Evolutionary conservation across 1,140 invertebrate species (phyloP).

Genomic region (Nasonia longicornis): DNA sequence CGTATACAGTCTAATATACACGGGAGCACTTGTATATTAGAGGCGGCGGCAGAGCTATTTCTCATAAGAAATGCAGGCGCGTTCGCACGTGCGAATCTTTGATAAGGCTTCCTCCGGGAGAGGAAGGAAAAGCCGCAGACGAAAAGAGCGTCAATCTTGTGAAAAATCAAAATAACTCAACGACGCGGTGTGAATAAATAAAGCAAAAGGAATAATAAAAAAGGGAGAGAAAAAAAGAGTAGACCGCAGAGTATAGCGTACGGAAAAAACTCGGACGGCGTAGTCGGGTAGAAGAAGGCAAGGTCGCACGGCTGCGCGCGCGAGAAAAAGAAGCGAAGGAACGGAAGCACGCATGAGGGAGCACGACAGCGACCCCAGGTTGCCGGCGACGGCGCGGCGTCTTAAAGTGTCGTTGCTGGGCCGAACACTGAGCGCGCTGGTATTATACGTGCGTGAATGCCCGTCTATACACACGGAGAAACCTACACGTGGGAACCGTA

Average conservation of each 20-base stretch:
- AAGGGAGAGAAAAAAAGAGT: neutral
- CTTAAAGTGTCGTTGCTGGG: conserved; percentile 53
- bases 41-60: neutral
- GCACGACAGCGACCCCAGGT: conserved; percentile 56
- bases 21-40: neutral
- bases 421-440: conserved; percentile 4
- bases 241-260: neutral
- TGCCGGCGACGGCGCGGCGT: conserved; percentile 12
- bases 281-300: neutral
- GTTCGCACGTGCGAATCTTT: neutral
- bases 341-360: conserved; percentile 61
- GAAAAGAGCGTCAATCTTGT: neutral
- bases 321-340: conserved; percentile 15
- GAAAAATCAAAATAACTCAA: neutral
- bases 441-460: neutral
- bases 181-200: neutral
- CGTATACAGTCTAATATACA: neutral
- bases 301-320: conserved; percentile 19
- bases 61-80: neutral
- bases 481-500: conserved; percentile 56
- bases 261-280: neutral
- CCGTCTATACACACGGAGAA: conserved; percentile 35
- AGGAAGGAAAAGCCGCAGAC: neutral
- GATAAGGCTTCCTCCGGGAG: neutral
- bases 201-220: neutral